Evolutionary conservation across 1,140 invertebrate species (phyloP), one percentile per base, ranked within the genome.

Genomic region (Halesus radiatus): DNA sequence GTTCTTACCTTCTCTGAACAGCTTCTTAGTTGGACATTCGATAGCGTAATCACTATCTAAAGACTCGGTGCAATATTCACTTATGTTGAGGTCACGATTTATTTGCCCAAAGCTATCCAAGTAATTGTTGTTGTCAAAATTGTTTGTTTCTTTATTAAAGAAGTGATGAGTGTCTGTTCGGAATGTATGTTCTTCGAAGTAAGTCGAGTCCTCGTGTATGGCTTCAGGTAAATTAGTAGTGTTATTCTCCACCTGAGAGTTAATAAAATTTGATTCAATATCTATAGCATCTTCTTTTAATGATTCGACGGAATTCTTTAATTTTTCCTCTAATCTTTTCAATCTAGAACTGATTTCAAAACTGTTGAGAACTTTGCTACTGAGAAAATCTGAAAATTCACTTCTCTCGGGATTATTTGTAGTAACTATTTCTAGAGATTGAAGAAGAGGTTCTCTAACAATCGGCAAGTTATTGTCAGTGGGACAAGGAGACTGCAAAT

Each of bases 261-360:
- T 7, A 20, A 15, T 15, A 23, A n/a, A 22, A 13, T 54, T 53
- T 29, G n/a, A n/a, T 8, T 66, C 45, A 6, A 66, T 20, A 0
- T 29, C 26, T 29, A 3, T 29, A 29, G 26, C 2, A 29, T 29
- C 26, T 29, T 29, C 26, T 29, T 29, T 29, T 29, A 29, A 29
- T 29, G 26, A n/a, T 8, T 66, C 45, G 15, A 66, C 37, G 0
- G 58, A 77, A 3, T 26, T 50, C 26, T 52, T 52, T 18, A 66
- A 26, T 52, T 77, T 66, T 52, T 64, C 50, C 53, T 77, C 76
- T 23, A 66, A 50, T 50, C 58, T 64, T 23, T 77, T 77, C 20
- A 66, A 53, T 50, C 76, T 64, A 52, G 76, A 62, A 32, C 76
- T 66, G 23, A 77, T 60, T 50, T 77, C 76, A 26, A 77, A 77